Base-by-base conservation (phyloP, 2,888 invertebrate species). In the Lithodes maja region DNA sequence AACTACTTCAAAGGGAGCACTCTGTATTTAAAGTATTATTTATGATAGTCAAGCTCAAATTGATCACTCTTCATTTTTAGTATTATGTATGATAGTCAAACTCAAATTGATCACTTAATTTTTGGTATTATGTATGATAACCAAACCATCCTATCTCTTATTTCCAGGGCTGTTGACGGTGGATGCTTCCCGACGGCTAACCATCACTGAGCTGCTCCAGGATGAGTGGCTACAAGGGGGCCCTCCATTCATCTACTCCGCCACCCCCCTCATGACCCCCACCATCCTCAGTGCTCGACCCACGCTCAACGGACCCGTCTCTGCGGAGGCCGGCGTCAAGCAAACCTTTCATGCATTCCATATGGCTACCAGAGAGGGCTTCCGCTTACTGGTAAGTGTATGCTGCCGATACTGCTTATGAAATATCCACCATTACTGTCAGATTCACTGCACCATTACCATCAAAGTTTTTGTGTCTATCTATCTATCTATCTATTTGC, bases 131-230 rank as follows among this genome's bases (percentile, higher is more conserved):
- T 33, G 33, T 33, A 33, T 33, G 33, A 33, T 33, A 33, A 33
- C 33, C 33, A 33, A 33, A 33, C 33, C 33, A 33, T 33, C 33
- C 33, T 33, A 33, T 33, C 33, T 33, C 33, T 33, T 33, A 33
- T 33, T 61, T 74, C n/a, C 85, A 90, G 90, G 97, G 0, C 94
- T 98, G 87, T 94, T 98, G 83, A 96, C 96, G 0, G 96, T 97
- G 3, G 97, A 98, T 93, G 97, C 97, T 0, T 94, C 94, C 77
- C 95, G 95, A 89, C 95, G 98, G 83, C 94, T 97, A 91, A 95
- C 96, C 2, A 96, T 97, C 94, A 93, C 94, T 50, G 96, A 96
- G 90, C 94, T 98, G 86, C 94, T 95, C 12, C 94, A 94, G n/a
- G 96, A 96, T 93, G 94, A 95, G 53, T 97, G 97, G 97, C 94